phyloP scores from a whole-genome alignment of 2,888 invertebrate species.

The Lepeophtheirus nordmannii region DNA sequence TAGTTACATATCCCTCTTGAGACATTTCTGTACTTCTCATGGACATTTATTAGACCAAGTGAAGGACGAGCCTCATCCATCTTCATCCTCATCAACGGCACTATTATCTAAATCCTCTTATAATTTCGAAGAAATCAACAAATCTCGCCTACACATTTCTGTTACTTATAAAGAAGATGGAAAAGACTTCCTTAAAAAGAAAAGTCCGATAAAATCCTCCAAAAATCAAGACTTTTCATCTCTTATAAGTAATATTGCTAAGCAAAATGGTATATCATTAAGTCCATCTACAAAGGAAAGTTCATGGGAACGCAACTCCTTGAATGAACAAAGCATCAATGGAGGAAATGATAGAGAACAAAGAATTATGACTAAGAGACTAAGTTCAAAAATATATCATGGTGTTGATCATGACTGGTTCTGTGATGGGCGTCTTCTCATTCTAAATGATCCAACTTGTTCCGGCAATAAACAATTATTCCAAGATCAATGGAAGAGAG shows the following conservation, averaged over 20 bases:
- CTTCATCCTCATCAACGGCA: background rate
- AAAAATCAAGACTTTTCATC: background rate
- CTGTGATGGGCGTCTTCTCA: slow-evolving; percentile 73
- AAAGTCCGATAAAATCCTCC: background rate
- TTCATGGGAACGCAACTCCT: too few relatives aligned
- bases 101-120: background rate
- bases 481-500: slow-evolving; percentile 64
- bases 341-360: background rate
- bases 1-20: slow-evolving; percentile 5
- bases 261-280: background rate
- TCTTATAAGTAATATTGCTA: background rate
- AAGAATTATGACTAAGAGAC: background rate
- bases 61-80: too few relatives aligned
- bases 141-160: background rate
- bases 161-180: background rate
- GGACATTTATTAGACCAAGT: background rate
- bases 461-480: slow-evolving; percentile 63
- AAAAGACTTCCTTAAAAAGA: background rate
- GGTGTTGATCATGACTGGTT: slow-evolving; percentile 76
- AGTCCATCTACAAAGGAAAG: too few relatives aligned
- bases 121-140: background rate
- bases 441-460: slow-evolving; percentile 61
- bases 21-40: slow-evolving; percentile 8
- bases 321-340: background rate
- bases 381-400: background rate